Evolutionary conservation across 2,888 invertebrate species (phyloP), one percentile per base, ranked within the genome.

Genomic region (Micoletzkya japonica): DNA sequence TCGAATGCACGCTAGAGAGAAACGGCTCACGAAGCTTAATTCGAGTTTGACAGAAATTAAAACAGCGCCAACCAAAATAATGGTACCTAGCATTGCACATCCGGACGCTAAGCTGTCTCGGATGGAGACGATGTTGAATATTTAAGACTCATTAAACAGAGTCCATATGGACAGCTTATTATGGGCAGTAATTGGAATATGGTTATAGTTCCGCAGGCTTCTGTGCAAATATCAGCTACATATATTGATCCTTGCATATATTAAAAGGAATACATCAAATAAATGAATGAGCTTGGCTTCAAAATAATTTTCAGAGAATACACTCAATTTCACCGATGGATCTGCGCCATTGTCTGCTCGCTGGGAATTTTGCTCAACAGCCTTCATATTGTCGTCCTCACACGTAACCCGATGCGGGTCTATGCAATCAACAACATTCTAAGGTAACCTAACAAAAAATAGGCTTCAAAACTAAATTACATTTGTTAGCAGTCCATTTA

Each of bases 391-490:
- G 36, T 68, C 49, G 68, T 68, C 24, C 54, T 68, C 7, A 58
- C 68, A 4, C 36, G 68, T 4, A 28, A 58, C n/a, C 58, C 68
- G 24, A 68, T 68, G 68, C 7, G 68, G 30, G 68, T 57, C 57
- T 58, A 68, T 49, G 50, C 50, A 24, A 68, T 68, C 39, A 68
- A 68, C 26, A 68, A 68, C 30, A 58, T 68, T 7, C 58, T 68
- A 20, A 68, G 68, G 68, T 68, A n/a, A 36, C 10, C n/a, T n/a
- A n/a, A n/a, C n/a, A n/a, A n/a, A n/a, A n/a, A n/a, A n/a, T n/a
- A n/a, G n/a, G n/a, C n/a, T n/a, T n/a, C n/a, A n/a, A n/a, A n/a
- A n/a, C n/a, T n/a, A n/a, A n/a, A n/a, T n/a, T n/a, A n/a, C n/a
- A n/a, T n/a, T n/a, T n/a, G n/a, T n/a, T n/a, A n/a, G n/a, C n/a